Base-by-base conservation (phyloP, 1,140 invertebrate genomes). In the Apis florea region DNA sequence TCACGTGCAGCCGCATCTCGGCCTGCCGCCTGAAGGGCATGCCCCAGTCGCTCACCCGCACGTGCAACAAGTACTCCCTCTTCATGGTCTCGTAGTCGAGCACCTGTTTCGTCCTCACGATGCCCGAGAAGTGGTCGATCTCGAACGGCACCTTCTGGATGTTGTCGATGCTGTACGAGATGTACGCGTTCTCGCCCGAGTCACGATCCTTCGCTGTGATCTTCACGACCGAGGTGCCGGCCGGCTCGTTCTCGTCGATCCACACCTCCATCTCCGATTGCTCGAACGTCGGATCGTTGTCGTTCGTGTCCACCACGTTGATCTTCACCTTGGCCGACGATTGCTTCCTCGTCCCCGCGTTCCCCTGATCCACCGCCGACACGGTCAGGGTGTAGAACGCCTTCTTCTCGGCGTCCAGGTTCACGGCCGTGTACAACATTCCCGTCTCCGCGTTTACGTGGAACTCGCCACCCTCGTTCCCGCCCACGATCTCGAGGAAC, bases 41-140 rank as follows among this genome's bases (percentile, higher is more conserved):
- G 0, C 98, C 98, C 98, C 98, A 99, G 92, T 99, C 98, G 17
- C 98, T 98, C 0, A 98, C 98, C 24, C 98, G 94, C n/a, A 99
- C 95, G 63, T 96, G 95, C 13, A 99, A 92, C 6, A 96, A 93
- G 89, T 98, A 99, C 85, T 96, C 95, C 24, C 97, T 93, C 79
- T 96, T 94, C 96, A 98, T 98, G 40, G 96, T 97, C 92, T 99
- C 98, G 92, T 97, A 99, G 94, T 99, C 98, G 49, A 99, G 93
- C 9, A 97, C 91, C 84, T 96, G 95, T 0, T 96, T 97, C 1
- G 98, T 98, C 88, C 95, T 96, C 1, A 99, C 96, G 21, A 97
- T 95, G 0, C 99, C 99, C 12, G 97, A 97, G 92, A 99, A 99
- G 87, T 97, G 97, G 90, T 99, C 98, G 72, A 99, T 98, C 86